These are phyloP conservation scores for Calameuta idolon DNA, from an alignment of 2,888 invertebrate genomes.

Conservation along the genomic window DNA sequence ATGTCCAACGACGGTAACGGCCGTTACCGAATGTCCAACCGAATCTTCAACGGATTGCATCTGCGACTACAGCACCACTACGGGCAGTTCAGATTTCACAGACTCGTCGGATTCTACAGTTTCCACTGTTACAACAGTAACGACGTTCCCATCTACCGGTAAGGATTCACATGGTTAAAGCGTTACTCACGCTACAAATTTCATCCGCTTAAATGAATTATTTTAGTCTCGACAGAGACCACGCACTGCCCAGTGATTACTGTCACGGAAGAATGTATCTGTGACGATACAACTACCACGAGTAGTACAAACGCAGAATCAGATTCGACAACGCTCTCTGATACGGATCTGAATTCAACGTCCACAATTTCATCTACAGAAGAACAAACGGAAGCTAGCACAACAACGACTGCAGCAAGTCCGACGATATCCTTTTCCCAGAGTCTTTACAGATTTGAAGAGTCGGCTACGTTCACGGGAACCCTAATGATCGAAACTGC, in stretches of 20 bases:
- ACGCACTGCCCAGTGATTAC: too few species aligned
- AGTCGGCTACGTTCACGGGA: conserved; percentile 17
- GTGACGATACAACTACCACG: too few species aligned
- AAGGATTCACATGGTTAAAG: neutral
- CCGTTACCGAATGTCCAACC: neutral
- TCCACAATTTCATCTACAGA: neutral
- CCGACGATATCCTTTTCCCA: conserved; percentile 15
- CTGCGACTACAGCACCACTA: neutral
- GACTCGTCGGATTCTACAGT: neutral
- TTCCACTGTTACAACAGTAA: neutral
- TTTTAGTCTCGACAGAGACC: too few species aligned
- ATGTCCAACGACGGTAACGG: neutral
- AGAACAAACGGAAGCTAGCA: neutral
- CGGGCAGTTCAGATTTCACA: neutral
- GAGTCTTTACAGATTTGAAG: conserved; percentile 15
- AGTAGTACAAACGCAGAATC: too few species aligned
- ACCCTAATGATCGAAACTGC: conserved; percentile 20
- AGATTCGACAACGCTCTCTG: too few species aligned
- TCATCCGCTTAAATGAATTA: too few species aligned
- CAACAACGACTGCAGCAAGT: conserved; percentile 1
- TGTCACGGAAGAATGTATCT: too few species aligned
- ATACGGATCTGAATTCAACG: neutral
- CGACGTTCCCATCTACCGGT: neutral
- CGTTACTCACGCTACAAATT: neutral
- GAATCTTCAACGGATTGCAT: neutral